phyloP scores from a whole-genome alignment of 2,797 vertebrate species.

The Threskiornis aethiopicus region DNA sequence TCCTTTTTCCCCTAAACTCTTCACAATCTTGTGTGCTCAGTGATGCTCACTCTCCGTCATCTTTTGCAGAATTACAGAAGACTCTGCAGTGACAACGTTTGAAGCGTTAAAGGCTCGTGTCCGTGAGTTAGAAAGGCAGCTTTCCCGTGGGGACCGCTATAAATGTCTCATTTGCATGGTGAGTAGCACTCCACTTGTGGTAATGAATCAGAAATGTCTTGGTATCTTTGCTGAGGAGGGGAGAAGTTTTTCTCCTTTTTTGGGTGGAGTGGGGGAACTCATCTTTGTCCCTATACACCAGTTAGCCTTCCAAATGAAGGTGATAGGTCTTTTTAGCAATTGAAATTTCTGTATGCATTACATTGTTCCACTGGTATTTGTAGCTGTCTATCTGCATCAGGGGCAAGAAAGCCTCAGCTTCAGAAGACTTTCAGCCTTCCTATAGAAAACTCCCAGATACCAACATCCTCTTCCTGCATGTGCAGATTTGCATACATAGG shows the following conservation, averaged over 20 bases:
- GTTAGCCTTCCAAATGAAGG: background rate
- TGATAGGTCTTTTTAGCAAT: background rate
- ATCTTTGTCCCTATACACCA: background rate
- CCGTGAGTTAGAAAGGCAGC: slow-evolving; percentile 97
- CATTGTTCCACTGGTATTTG: background rate
- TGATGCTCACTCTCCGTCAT: slow-evolving; percentile 39
- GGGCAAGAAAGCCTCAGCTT: background rate
- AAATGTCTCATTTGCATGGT: slow-evolving; percentile 99
- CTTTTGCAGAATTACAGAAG: slow-evolving; percentile 91
- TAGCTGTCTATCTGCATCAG: background rate
- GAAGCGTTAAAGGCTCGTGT: slow-evolving; percentile 99
- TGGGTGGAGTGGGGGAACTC: background rate
- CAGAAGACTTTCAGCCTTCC: background rate
- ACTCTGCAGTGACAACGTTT: slow-evolving; percentile 96
- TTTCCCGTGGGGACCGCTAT: slow-evolving; percentile 96
- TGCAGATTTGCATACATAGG: background rate
- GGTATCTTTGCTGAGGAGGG: background rate
- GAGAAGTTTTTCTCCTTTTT: background rate
- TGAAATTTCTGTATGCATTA: background rate
- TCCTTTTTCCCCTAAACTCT: background rate
- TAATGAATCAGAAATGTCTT: slow-evolving; percentile 68
- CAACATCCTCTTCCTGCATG: background rate
- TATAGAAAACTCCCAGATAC: background rate
- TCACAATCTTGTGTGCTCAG: background rate
- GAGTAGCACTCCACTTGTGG: slow-evolving; percentile 70